A percentile compares a stretch with the other conserved stretches of the same genome.
Conservation (phyloP, 2,888 invertebrate species). For the Dasysyrphus tricinctus region DNA sequence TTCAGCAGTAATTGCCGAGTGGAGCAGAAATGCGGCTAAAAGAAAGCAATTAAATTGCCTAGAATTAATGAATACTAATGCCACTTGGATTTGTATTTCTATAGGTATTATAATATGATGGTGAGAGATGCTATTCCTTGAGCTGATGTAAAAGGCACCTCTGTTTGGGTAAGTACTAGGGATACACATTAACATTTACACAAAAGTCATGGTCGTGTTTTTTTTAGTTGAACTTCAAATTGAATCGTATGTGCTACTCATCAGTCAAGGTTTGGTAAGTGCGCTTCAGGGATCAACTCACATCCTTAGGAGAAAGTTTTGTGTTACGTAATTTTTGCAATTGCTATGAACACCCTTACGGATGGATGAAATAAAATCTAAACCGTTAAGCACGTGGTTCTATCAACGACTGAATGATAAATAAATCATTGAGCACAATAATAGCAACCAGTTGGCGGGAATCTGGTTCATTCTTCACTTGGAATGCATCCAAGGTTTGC, state of each 20-base stretch:
- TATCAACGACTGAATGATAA: slow-evolving; percentile 17
- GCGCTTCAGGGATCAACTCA: slow-evolving; percentile 12
- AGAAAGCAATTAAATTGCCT: slow-evolving; percentile 65
- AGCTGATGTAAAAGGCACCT: background rate
- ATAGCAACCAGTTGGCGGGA: slow-evolving; percentile 66
- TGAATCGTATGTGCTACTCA: slow-evolving; percentile 14
- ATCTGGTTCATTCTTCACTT: slow-evolving; percentile 48
- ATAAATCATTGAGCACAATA: slow-evolving; percentile 33
- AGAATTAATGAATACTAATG: slow-evolving; percentile 69
- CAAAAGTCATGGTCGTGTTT: slow-evolving; percentile 17
- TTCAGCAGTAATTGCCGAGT: slow-evolving; percentile 1
- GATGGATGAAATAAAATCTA: background rate
- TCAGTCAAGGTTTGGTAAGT: slow-evolving; percentile 10
- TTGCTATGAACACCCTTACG: background rate
- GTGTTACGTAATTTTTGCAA: slow-evolving; percentile 51
- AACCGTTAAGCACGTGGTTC: slow-evolving; percentile 59
- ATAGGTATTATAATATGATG: background rate
- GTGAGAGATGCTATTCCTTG: background rate
- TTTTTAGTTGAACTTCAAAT: background rate
- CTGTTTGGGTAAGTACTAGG: background rate
- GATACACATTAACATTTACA: background rate
- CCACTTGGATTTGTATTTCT: slow-evolving; percentile 33
- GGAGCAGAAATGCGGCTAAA: slow-evolving; percentile 21
- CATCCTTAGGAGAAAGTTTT: slow-evolving; percentile 3
- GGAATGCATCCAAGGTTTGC: slow-evolving; percentile 42